phyloP scores from a whole-genome alignment of 2,888 invertebrate species.

The Branchipolynoe longqiensis region DNA sequence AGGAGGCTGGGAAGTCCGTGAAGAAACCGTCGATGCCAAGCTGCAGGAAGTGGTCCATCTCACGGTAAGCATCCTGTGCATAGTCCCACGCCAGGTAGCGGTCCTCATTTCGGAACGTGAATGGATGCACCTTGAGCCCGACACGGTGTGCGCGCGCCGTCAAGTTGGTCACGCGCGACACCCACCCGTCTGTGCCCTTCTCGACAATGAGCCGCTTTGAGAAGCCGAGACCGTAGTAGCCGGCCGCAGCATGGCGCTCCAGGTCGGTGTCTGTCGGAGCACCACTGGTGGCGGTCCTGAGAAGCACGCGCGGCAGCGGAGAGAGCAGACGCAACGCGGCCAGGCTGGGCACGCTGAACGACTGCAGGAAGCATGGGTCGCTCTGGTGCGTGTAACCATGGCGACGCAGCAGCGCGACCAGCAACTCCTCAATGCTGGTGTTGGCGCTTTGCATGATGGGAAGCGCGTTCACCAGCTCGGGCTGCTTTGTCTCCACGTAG shows the following conservation, averaged over 20 bases:
- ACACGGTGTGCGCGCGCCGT: slow-evolving; percentile 51
- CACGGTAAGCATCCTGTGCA: slow-evolving; percentile 66
- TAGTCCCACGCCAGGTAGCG: slow-evolving; percentile 66
- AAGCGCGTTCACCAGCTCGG: slow-evolving; percentile 64
- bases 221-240: slow-evolving; percentile 65
- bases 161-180: slow-evolving; percentile 59
- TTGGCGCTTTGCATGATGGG: slow-evolving; percentile 59
- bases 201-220: slow-evolving; percentile 53
- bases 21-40: slow-evolving; percentile 70
- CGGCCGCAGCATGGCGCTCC: slow-evolving; percentile 44
- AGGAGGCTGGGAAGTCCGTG: slow-evolving; percentile 69
- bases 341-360: slow-evolving; percentile 63
- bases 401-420: slow-evolving; percentile 60
- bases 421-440: slow-evolving; percentile 65
- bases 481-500: slow-evolving; percentile 67
- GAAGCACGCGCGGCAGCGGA: slow-evolving; percentile 59
- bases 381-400: slow-evolving; percentile 56
- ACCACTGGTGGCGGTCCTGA: slow-evolving; percentile 2
- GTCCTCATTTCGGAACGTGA: slow-evolving; percentile 67
- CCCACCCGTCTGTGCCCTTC: slow-evolving; percentile 29
- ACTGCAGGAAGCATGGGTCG: slow-evolving; percentile 66
- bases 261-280: slow-evolving; percentile 55
- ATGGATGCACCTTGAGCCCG: slow-evolving; percentile 64
- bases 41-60: slow-evolving; percentile 62
- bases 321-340: slow-evolving; percentile 55